phyloP scores from a whole-genome alignment of 2,113 vertebrate species.

The Donacobius atricapilla region DNA sequence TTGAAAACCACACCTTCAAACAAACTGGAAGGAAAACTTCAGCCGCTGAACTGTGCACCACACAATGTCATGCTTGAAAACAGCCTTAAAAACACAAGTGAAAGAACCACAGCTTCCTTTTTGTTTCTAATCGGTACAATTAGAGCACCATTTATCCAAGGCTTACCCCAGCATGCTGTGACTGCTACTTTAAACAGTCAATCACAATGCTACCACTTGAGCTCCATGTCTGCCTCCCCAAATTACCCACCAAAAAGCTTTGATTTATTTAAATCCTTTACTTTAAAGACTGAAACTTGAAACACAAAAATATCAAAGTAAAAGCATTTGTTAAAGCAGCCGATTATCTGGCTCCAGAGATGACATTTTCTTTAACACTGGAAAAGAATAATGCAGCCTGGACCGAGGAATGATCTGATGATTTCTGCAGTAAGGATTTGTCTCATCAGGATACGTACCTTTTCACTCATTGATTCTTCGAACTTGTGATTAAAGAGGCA shows the following conservation, averaged over 20 bases:
- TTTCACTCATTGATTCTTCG: constrained; percentile 96
- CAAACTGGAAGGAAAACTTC: background rate
- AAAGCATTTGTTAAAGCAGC: background rate
- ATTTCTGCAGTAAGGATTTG: background rate
- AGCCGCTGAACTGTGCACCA: background rate
- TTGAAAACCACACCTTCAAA: background rate
- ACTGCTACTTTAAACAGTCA: background rate
- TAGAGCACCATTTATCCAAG: background rate
- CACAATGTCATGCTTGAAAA: background rate
- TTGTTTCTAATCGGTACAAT: background rate
- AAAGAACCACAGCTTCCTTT: background rate
- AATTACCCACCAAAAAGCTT: background rate
- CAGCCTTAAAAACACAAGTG: background rate
- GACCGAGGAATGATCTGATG: background rate
- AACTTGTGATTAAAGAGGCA: constrained; percentile 99
- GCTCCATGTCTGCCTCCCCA: background rate
- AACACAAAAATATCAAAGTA: background rate
- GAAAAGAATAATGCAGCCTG: background rate
- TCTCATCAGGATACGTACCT: constrained; percentile 70
- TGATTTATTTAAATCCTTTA: constrained; percentile 14
- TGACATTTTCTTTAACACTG: background rate
- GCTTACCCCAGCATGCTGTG: background rate
- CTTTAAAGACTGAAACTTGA: background rate
- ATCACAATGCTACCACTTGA: background rate
- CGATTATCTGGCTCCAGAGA: rapidly evolving